These are phyloP conservation scores for Arremon brunneinucha DNA, from an alignment of 2,797 vertebrate species.

Conservation along the genomic window DNA sequence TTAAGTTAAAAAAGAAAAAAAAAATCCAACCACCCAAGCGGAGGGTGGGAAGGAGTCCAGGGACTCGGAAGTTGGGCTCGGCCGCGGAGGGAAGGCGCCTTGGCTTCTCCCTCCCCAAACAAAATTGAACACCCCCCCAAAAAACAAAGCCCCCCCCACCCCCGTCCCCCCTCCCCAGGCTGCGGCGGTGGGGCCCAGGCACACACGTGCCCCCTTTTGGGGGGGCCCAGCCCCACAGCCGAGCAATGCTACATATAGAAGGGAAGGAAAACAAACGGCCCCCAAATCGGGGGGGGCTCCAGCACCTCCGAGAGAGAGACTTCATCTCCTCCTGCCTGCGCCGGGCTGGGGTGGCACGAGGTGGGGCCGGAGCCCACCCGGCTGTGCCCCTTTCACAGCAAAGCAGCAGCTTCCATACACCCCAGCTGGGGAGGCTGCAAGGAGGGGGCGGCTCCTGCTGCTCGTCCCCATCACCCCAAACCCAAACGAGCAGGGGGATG, in stretches of 20 bases:
- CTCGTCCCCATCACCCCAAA: neutral
- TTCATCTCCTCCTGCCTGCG: constrained; percentile 9
- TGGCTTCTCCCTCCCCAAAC: neutral
- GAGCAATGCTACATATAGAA: constrained; percentile 92
- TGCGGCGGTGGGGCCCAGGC: neutral
- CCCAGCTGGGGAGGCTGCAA: neutral
- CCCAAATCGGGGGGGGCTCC: constrained; percentile 19
- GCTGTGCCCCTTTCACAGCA: constrained; percentile 4
- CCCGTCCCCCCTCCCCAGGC: neutral
- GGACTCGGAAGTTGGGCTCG: neutral
- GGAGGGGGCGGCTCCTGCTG: neutral
- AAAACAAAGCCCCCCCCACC: neutral
- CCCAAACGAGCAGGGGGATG: neutral
- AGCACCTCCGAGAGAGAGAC: constrained; percentile 53
- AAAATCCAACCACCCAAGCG: neutral
- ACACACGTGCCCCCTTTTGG: neutral
- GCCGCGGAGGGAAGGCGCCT: neutral
- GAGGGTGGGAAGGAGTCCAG: neutral
- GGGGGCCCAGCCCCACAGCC: constrained; percentile 50
- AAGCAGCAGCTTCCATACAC: constrained; percentile 58
- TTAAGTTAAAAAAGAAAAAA: neutral
- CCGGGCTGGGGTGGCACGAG: neutral
- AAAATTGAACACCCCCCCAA: neutral
- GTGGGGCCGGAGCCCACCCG: neutral
- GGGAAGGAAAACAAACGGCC: constrained; percentile 56